phyloP scores from a whole-genome alignment of 2,797 vertebrate genomes.

The Peromyscus attwateri region DNA sequence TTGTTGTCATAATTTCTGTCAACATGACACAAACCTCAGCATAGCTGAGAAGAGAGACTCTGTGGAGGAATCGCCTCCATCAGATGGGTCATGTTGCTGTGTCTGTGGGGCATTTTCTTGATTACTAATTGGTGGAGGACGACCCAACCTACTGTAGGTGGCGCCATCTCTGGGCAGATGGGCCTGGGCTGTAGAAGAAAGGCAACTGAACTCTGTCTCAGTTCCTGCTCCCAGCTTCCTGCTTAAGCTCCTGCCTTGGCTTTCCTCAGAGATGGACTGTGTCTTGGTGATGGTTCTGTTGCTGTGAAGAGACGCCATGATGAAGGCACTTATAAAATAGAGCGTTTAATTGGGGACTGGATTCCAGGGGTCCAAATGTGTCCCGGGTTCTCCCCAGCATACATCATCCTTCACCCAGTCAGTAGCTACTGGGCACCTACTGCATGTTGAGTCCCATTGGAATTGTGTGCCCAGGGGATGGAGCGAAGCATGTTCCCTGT shows the following conservation, averaged over 20 bases:
- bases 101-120: neutral
- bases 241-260: neutral
- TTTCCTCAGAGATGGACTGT: neutral
- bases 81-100: neutral
- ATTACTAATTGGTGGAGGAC: neutral
- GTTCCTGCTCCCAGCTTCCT: neutral
- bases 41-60: neutral
- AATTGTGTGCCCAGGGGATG: too few relatives aligned
- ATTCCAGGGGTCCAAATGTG: neutral
- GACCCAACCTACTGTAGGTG: neutral
- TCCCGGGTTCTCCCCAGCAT: neutral
- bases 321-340: neutral
- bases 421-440: neutral
- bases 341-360: neutral
- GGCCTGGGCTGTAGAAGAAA: neutral
- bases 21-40: neutral
- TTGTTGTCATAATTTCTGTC: neutral
- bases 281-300: neutral
- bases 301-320: neutral
- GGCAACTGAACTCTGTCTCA: neutral
- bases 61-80: neutral
- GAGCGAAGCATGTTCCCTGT: neutral
- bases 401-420: neutral
- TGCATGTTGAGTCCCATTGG: neutral
- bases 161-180: neutral